Base-by-base conservation (phyloP, 1,140 invertebrate genomes). In the Bicyclus anynana region DNA sequence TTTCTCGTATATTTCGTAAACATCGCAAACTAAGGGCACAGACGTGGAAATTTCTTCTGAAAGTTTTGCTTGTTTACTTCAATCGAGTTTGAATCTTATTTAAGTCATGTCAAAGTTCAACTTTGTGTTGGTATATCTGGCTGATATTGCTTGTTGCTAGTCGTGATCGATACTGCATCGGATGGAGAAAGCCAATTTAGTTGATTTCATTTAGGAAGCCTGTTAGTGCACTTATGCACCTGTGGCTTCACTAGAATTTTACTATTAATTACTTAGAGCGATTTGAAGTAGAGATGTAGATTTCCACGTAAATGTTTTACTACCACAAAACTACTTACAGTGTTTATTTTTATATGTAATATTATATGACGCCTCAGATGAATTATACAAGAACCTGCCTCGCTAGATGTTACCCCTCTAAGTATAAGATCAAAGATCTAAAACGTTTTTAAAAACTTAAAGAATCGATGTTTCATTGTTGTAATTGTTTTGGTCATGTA, bases 111-210 rank as follows among this genome's bases (percentile, higher is more conserved):
- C 17, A 7, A 40, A 17, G 37, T 16, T 5, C 17, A 40, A 40
- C 17, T 40, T 40, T 7, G 37, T 7, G 13, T 40, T 1, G 0
- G 5, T 17, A 16, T 5, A 40, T 9, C 4, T 40, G 16, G 2
- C 10, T 6, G 7, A 33, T 12, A 33, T 33, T 12, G 10, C 9
- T 33, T 33, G 29, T n/a, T 12, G 29, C 29, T 33, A 9, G 37
- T 40, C 0, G 14, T 40, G 37, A 40, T 40, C 37, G 37, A 40
- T 40, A 40, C 17, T 40, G 37, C 37, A 40, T 40, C 5, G 14
- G 37, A 40, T 4, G 37, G 37, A 40, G 37, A 17, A 14, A 6
- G 65, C 66, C 68, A 74, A 74, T 74, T 77, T 74, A 59, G 62
- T 65, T 69, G 65, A 69, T 74, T 74, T 74, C 18, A 16, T 55